Percentiles rank a stretch among this genome's conserved stretches.
These are phyloP conservation scores for Neodiprion virginianus DNA, from an alignment of 1,140 invertebrate genomes.

Conservation along the genomic window DNA sequence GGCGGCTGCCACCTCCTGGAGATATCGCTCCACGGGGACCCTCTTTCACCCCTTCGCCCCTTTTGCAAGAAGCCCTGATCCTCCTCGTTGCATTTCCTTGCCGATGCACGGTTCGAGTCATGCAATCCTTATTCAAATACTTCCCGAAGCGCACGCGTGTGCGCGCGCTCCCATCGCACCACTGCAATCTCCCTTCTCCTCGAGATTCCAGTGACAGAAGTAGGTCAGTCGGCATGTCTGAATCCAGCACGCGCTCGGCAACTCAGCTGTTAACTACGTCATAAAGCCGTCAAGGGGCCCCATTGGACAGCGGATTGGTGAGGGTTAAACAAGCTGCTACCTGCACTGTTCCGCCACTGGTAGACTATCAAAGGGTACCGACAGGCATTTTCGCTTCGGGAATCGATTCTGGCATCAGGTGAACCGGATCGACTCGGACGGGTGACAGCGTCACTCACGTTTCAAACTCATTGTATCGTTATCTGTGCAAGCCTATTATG, in stretches of 20 bases:
- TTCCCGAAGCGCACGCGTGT: not conserved
- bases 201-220: not conserved
- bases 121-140: slow-evolving; percentile 7
- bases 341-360: too few species aligned
- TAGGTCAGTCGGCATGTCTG: not conserved
- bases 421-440: too few species aligned
- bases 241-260: not conserved
- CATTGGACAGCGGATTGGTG: too few species aligned
- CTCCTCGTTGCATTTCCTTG: not conserved
- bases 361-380: too few species aligned
- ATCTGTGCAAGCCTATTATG: too few species aligned
- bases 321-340: too few species aligned
- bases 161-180: not conserved
- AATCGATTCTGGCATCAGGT: too few species aligned
- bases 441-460: too few species aligned
- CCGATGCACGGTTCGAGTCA: not conserved
- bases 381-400: too few species aligned
- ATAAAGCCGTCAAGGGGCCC: not conserved
- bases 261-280: slow-evolving; percentile 5
- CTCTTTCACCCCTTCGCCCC: not conserved
- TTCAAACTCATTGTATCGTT: too few species aligned
- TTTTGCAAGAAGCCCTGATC: not conserved
- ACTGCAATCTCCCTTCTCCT: too few species aligned
- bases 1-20: not conserved
- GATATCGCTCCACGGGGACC: slow-evolving; percentile 14